phyloP scores from a whole-genome alignment of 2,888 invertebrate species.

The Volucella zonaria region DNA sequence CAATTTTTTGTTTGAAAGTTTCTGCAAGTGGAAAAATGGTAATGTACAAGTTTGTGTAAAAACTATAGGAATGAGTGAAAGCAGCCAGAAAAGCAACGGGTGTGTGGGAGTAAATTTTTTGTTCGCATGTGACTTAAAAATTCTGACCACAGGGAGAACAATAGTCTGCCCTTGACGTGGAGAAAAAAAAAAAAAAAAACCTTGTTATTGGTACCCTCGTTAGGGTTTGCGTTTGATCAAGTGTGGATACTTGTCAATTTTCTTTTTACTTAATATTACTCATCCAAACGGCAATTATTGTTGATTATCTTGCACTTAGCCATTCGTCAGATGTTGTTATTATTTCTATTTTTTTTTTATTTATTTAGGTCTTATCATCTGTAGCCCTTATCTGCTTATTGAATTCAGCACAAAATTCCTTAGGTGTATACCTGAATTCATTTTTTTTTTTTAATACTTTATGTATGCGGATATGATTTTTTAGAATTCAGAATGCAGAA shows the following conservation, averaged over 20 bases:
- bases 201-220: slow-evolving; percentile 1
- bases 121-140: slow-evolving; percentile 11
- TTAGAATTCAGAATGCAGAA: neutral
- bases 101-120: neutral
- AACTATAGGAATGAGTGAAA: slow-evolving; percentile 1
- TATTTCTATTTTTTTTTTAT: neutral
- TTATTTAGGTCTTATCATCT: slow-evolving; percentile 17
- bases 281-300: slow-evolving; percentile 14
- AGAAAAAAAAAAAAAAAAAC: neutral
- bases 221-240: neutral
- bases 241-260: slow-evolving; percentile 2
- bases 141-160: neutral
- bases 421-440: too few relatives aligned
- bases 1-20: slow-evolving; percentile 7
- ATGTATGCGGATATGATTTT: neutral
- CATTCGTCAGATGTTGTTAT: slow-evolving; percentile 7
- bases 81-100: slow-evolving; percentile 4
- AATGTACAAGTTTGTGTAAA: slow-evolving; percentile 21
- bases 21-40: slow-evolving; percentile 48
- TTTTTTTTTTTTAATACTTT: neutral
- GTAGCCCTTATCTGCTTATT: slow-evolving; percentile 1
- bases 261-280: slow-evolving; percentile 60
- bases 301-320: slow-evolving; percentile 11
- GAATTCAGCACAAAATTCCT: neutral
- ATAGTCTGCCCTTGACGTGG: slow-evolving; percentile 36